These are phyloP conservation scores for Tyrannus savana DNA, from an alignment of 2,113 vertebrate species.

Conservation along the genomic window DNA sequence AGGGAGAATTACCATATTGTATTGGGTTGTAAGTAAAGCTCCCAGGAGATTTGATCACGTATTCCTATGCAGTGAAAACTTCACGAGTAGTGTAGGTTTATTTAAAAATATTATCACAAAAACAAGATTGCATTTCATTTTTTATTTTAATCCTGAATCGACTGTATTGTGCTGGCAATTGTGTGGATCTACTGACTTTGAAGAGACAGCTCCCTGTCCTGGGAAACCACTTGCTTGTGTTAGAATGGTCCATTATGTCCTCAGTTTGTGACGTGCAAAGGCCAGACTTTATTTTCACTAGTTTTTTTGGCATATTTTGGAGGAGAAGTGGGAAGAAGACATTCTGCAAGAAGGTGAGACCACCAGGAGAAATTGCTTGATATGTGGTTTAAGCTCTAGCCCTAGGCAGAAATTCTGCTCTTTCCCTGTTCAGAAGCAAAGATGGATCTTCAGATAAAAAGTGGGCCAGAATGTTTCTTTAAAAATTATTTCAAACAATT, in stretches of 20 bases:
- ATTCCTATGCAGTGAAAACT: background rate
- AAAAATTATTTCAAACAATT: conserved; percentile 31
- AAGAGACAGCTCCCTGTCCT: background rate
- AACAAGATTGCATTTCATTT: background rate
- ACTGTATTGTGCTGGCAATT: background rate
- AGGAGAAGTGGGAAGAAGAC: background rate
- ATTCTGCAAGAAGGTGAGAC: background rate
- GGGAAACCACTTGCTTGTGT: background rate
- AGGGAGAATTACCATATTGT: background rate
- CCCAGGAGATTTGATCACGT: background rate
- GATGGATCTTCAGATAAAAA: background rate
- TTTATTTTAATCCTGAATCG: background rate
- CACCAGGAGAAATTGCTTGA: background rate
- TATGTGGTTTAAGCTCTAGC: background rate
- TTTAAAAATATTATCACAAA: background rate
- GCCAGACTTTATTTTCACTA: background rate
- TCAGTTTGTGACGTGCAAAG: background rate
- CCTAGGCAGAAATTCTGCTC: background rate
- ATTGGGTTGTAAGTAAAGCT: background rate
- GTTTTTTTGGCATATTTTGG: background rate
- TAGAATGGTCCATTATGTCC: background rate
- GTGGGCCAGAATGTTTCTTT: background rate
- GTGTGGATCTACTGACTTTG: background rate
- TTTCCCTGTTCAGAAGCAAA: background rate
- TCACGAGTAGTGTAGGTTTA: background rate